These are phyloP conservation scores for Andrena bucephala DNA, from an alignment of 2,888 invertebrate genomes.

Conservation along the genomic window DNA sequence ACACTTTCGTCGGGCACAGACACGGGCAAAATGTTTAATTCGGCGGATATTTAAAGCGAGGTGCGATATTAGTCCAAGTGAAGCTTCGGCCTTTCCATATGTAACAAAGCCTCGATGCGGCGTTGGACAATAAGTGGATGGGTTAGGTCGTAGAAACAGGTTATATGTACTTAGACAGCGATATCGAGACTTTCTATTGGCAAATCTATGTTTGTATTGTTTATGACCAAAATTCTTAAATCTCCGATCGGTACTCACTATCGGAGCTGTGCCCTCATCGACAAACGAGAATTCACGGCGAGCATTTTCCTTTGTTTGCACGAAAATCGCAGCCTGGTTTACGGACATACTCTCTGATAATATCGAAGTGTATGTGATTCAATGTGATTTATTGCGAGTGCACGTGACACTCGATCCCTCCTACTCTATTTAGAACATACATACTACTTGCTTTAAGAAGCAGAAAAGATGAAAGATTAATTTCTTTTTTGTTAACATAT, in stretches of 20 bases:
- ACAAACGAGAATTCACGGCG: constrained; percentile 73
- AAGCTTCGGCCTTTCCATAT: neutral
- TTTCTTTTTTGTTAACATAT: neutral
- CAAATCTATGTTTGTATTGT: constrained; percentile 26
- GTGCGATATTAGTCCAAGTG: no score
- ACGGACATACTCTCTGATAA: constrained; percentile 65
- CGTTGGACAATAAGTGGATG: neutral
- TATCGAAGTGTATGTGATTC: constrained; percentile 17
- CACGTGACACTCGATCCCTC: neutral
- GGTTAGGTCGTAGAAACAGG: constrained; percentile 18
- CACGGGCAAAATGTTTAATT: neutral
- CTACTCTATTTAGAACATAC: neutral
- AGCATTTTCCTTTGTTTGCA: constrained; percentile 74
- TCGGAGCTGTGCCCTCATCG: constrained; percentile 72
- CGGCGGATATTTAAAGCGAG: neutral
- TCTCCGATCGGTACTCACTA: constrained; percentile 70
- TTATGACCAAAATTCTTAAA: constrained; percentile 26
- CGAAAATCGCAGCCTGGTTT: constrained; percentile 60
- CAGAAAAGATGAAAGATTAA: neutral
- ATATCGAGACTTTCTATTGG: neutral
- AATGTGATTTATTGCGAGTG: constrained; percentile 33
- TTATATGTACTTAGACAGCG: constrained; percentile 12
- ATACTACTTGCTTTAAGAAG: neutral
- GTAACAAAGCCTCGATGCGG: neutral
- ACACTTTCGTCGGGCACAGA: neutral